Conservation (phyloP, 2,888 invertebrate species). For the Microplitis manilae region DNA sequence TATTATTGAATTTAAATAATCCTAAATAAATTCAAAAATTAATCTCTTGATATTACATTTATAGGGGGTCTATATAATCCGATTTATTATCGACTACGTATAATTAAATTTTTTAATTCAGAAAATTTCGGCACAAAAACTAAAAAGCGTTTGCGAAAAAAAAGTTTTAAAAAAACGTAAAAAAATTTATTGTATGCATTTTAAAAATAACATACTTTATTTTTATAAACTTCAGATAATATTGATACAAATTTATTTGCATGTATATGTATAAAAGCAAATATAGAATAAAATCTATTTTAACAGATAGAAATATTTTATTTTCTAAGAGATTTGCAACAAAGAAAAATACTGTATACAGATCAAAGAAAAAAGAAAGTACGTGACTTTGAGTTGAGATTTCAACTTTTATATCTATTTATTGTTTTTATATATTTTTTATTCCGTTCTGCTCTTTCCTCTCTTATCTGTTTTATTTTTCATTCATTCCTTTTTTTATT, state of each 20-base stretch:
- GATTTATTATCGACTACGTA: background rate
- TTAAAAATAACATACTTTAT: background rate
- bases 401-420: background rate
- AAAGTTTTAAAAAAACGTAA: background rate
- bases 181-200: background rate
- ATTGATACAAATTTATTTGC: background rate
- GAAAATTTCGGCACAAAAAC: background rate
- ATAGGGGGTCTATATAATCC: background rate
- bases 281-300: background rate
- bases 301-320: background rate
- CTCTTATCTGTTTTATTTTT: constrained; percentile 13
- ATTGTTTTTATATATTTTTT: background rate
- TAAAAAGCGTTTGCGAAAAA: background rate
- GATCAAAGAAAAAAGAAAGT: background rate
- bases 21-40: background rate
- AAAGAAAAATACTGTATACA: background rate
- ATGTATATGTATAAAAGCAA: background rate
- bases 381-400: background rate
- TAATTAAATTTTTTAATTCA: background rate
- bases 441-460: background rate
- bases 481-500: too few species aligned
- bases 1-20: background rate
- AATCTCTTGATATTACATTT: background rate
- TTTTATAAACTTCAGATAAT: background rate
- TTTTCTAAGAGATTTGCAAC: background rate